phyloP scores from a whole-genome alignment of 2,888 invertebrate species.

The Melieria omissa region DNA sequence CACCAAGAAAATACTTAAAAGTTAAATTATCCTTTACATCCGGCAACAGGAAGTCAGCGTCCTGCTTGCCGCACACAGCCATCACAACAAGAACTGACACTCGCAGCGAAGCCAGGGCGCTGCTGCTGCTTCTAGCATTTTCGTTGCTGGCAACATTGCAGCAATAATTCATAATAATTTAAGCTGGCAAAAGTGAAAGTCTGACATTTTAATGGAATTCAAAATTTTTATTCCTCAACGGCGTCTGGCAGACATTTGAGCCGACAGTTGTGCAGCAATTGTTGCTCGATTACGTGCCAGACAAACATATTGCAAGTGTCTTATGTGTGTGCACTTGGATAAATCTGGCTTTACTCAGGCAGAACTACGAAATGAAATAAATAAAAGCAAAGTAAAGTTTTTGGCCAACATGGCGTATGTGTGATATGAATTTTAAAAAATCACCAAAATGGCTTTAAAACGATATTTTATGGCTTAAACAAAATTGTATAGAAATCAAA shows the following conservation, averaged over 20 bases:
- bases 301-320: too few relatives aligned
- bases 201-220: slow-evolving; percentile 52
- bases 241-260: slow-evolving; percentile 6
- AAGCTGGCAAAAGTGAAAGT: slow-evolving; percentile 53
- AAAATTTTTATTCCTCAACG: slow-evolving; percentile 35
- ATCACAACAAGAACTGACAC: not conserved
- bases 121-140: not conserved
- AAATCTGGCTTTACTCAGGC: too few relatives aligned
- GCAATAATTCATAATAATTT: slow-evolving; percentile 52
- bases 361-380: too few relatives aligned
- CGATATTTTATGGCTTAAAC: too few relatives aligned
- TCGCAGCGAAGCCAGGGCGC: not conserved
- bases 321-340: too few relatives aligned
- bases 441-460: too few relatives aligned
- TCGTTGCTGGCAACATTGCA: not conserved
- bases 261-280: not conserved
- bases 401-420: too few relatives aligned
- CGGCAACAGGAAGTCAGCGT: slow-evolving; percentile 15
- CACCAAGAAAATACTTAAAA: slow-evolving; percentile 28
- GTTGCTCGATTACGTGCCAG: too few relatives aligned
- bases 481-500: too few relatives aligned
- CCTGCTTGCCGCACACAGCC: too few relatives aligned
- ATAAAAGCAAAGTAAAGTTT: too few relatives aligned
- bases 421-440: too few relatives aligned
- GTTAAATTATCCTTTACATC: slow-evolving; percentile 46